Conservation (phyloP, 2,888 invertebrate genomes). For the Daptonema setosum region DNA sequence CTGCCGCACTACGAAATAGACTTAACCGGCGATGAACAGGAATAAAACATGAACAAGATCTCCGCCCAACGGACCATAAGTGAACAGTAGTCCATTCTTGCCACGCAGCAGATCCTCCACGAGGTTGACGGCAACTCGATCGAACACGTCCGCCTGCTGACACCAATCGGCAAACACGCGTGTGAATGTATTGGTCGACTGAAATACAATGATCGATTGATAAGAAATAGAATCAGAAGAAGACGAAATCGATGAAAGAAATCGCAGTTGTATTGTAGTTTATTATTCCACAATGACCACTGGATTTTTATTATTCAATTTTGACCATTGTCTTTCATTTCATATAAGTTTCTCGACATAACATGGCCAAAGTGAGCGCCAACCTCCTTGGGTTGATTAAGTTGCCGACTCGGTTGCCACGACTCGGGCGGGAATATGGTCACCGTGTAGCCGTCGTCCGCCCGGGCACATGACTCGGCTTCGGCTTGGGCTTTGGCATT, state of each 20-base stretch:
- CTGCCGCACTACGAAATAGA: too few species aligned
- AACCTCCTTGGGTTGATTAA: not conserved
- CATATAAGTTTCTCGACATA: too few species aligned
- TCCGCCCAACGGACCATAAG: slow-evolving; percentile 46
- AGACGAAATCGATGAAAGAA: not conserved
- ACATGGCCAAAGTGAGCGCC: too few species aligned
- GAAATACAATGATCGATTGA: not conserved
- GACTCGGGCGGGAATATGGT: not conserved
- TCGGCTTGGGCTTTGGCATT: not conserved
- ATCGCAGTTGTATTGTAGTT: not conserved
- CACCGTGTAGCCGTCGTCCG: not conserved
- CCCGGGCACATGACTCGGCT: not conserved
- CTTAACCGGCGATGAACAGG: too few species aligned
- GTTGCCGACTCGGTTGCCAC: not conserved
- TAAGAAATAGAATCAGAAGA: not conserved
- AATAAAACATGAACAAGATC: too few species aligned
- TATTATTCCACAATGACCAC: too few species aligned
- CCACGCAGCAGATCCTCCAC: slow-evolving; percentile 55
- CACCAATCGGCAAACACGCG: slow-evolving; percentile 58
- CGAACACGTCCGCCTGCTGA: slow-evolving; percentile 61
- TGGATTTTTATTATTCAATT: too few species aligned
- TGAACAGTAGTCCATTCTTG: slow-evolving; percentile 69
- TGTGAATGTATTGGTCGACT: slow-evolving; percentile 44
- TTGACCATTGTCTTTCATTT: too few species aligned
- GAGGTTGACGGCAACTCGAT: slow-evolving; percentile 60